Evolutionary conservation across 2,113 vertebrate species (phyloP), one percentile per base, ranked within the genome.

Genomic region (Agelaius phoeniceus): DNA sequence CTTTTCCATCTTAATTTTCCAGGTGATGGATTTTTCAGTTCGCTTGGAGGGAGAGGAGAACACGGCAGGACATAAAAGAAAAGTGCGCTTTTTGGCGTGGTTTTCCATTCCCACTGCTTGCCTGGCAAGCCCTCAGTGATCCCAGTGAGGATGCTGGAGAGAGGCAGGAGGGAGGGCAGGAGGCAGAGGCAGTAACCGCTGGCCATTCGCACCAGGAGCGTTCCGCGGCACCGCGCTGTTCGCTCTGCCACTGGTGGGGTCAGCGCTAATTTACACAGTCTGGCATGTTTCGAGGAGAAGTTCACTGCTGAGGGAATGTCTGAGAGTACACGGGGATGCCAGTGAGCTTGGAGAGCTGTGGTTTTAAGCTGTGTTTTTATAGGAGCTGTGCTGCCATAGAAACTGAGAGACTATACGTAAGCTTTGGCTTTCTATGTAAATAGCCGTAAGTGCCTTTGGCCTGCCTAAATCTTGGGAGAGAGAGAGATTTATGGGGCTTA

Each of bases 381-480:
- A 41, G 65, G 77, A 92, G 57, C 77, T 89, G 54, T 89, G 77
- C 95, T 96, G 73, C 87, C 84, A 76, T 76, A 91, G 91, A 96
- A 94, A 94, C 84, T 37, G 61, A 81, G 68, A 89, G 35, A 51
- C 80, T 57, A 31, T 55, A 57, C 4, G 2, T 84, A 74, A 87
- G 61, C 11, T 1, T 93, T 92, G 61, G n/a, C 68, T 87, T 78
- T 87, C 66, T 37, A 41, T 61, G 44, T 84, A 84, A 93, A 84
- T 73, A 84, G 62, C 54, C 54, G 13, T 84, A 90, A 87, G 77
- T 97, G 90, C 61, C 61, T 90, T 87, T 88, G 82, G 39, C 33
- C 55, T 78, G 73, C 22, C 7, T 84, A 74, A 81, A 92, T 84
- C 76, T 71, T 80, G 48, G 51, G 65, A 27, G 65, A 74, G 65